Base-by-base conservation (phyloP, 2,113 vertebrate genomes). In the Numida meleagris region DNA sequence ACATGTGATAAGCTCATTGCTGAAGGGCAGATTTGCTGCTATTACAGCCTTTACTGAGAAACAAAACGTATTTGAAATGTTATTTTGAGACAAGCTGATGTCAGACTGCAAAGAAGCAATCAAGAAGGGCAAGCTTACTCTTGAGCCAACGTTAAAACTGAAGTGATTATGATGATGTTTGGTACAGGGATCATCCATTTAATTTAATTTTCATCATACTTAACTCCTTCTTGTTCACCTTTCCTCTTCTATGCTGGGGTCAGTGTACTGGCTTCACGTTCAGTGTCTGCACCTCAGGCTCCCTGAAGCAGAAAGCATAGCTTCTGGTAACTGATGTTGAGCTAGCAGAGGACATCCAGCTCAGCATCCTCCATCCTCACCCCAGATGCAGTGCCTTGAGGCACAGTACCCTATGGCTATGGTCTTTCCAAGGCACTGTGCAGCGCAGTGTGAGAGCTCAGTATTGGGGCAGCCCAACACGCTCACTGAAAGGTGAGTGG, bases 61-160 rank as follows among this genome's bases (percentile, higher is more conserved):
- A 88, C 59, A 93, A 96, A 90, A 45, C 0, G 0, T 74, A 80
- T 59, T 82, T 85, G 34, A 94, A 71, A 91, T 33, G 68, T 76
- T 91, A 76, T 90, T 90, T 94, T 92, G 94, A 92, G 71, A 29
- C 33, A 94, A 33, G 34, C 33, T 72, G 83, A 83, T 68, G 27
- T 75, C 48, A 87, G 34, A 58, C 42, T 62, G 59, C 55, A 85
- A 92, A 15, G 16, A 87, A 73, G 76, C 12, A 88, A 82, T 6
- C 9, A 17, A 85, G 25, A 66, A 7, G 5, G 42, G 23, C 14
- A 65, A 61, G 36, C 24, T 84, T 67, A 92, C 20, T 34, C 36
- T 46, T 53, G 45, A 82, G 31, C 6, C 17, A 14, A 33, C 16
- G 55, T 14, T 80, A 71, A 71, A 74, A 74, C 55, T 33, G 66